Evolutionary conservation across 2,888 invertebrate species (phyloP), one percentile per base, ranked within the genome.

Genomic region (Ophion ellenae): DNA sequence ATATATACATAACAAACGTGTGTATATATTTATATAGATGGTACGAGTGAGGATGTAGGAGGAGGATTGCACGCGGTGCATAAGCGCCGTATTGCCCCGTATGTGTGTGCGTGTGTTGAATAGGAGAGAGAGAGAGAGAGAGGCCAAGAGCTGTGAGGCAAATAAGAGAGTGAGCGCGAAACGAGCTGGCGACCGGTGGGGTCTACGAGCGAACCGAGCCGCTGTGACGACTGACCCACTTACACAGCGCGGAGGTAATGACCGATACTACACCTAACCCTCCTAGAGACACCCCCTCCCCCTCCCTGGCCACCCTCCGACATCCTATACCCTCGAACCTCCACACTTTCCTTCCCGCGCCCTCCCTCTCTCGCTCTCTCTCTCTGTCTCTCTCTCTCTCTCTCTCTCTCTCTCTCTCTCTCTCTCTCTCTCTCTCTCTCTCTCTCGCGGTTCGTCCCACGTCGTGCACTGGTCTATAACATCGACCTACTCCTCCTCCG

Each of bases 181-280:
- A 83, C 85, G 82, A 79, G 78, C 53, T 81, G 74, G 86, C 84
- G 79, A 69, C 88, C 91, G 90, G 91, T 90, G 90, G 53, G 53
- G 53, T 14, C 5, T 5, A 17, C 17, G 53, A 91, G 91, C 90
- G 90, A 90, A 92, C 90, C 92, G 91, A 90, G 91, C 91, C 91
- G 92, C 92, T 92, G 92, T 92, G 94, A 93, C 94, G 94, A 94
- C 94, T 94, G 94, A 94, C 94, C 94, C 90, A 94, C 93, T 94
- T 94, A 93, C 92, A 91, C 91, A 90, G 87, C 89, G 84, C 90
- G 93, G 93, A 94, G 94, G 94, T 94, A 94, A 94, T 94, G 94
- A 94, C 94, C 94, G 94, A 94, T 94, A 94, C 94, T 92, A 91
- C 92, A 92, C 92, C 93, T 92, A 93, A 92, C 93, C 92, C 93